phyloP scores from a whole-genome alignment of 2,797 vertebrate species.

The Agapornis canus region DNA sequence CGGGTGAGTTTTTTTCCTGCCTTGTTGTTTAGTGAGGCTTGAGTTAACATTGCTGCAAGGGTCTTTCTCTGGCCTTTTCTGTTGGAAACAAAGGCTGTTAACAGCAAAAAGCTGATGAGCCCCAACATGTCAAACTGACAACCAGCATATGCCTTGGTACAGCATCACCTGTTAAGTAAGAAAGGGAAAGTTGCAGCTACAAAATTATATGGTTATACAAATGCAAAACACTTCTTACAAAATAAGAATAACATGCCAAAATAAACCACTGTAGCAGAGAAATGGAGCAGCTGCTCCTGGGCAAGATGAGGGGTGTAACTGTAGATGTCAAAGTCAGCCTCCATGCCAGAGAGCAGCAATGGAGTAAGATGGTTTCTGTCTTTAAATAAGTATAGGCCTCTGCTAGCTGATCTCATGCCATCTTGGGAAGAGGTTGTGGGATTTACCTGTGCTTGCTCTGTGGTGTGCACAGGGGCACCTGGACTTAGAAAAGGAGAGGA shows the following conservation, averaged over 20 bases:
- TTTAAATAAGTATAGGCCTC: background rate
- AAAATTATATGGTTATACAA: conserved; percentile 55
- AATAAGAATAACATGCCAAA: conserved; percentile 50
- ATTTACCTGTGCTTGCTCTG: rapidly evolving
- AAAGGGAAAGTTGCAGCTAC: conserved; percentile 58
- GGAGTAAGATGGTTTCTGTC: conserved; percentile 34
- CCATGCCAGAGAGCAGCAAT: rapidly evolving
- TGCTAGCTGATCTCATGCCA: background rate
- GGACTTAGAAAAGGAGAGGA: background rate
- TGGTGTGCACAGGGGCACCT: background rate
- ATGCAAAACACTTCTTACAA: conserved; percentile 48
- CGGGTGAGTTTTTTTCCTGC: background rate
- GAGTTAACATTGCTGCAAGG: background rate
- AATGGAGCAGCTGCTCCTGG: conserved; percentile 39
- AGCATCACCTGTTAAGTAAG: conserved; percentile 26
- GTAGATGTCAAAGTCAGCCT: background rate
- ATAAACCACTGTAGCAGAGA: conserved; percentile 13
- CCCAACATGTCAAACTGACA: rapidly evolving
- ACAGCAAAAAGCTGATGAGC: conserved; percentile 20
- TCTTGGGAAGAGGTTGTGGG: background rate
- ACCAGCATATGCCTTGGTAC: background rate
- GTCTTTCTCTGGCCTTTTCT: background rate
- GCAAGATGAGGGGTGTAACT: conserved; percentile 26
- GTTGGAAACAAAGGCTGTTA: background rate
- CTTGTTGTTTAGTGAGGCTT: background rate